These are phyloP conservation scores for Carpatolechia fugitivella DNA, from an alignment of 2,888 invertebrate genomes.

Conservation along the genomic window DNA sequence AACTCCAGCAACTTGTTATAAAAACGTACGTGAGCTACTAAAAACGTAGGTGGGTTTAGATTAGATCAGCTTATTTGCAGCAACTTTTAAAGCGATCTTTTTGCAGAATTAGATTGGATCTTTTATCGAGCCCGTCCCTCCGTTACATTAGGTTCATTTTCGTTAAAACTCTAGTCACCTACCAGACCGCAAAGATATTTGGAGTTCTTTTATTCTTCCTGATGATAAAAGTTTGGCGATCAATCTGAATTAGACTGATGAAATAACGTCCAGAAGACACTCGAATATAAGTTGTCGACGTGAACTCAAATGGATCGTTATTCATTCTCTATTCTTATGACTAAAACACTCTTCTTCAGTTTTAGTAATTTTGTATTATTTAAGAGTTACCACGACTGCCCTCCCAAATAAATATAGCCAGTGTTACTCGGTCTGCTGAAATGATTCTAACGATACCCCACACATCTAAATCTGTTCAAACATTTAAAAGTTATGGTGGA, in stretches of 20 bases:
- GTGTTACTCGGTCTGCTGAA: too few species aligned
- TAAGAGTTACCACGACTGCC: too few species aligned
- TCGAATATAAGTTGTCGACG: not conserved
- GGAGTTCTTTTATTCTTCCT: constrained; percentile 9
- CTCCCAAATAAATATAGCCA: too few species aligned
- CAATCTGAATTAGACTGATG: constrained; percentile 13
- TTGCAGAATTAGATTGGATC: not conserved
- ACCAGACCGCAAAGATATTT: constrained; percentile 2
- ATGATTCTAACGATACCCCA: too few species aligned
- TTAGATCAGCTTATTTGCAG: not conserved
- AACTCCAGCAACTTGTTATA: too few species aligned
- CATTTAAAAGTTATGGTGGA: too few species aligned
- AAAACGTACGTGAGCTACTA: not conserved
- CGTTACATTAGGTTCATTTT: constrained; percentile 8
- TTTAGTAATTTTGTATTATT: too few species aligned
- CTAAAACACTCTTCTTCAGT: too few species aligned
- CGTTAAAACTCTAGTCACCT: constrained; percentile 13
- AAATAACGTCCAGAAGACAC: not conserved
- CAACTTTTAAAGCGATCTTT: not conserved
- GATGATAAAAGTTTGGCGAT: constrained; percentile 11
- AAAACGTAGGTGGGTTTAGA: not conserved
- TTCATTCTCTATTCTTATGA: too few species aligned
- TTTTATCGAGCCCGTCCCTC: not conserved
- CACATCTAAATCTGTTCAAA: too few species aligned
- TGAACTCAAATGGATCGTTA: too few species aligned